Evolutionary conservation across 1,140 invertebrate species (phyloP).

Genomic region (Theocolax elegans): DNA sequence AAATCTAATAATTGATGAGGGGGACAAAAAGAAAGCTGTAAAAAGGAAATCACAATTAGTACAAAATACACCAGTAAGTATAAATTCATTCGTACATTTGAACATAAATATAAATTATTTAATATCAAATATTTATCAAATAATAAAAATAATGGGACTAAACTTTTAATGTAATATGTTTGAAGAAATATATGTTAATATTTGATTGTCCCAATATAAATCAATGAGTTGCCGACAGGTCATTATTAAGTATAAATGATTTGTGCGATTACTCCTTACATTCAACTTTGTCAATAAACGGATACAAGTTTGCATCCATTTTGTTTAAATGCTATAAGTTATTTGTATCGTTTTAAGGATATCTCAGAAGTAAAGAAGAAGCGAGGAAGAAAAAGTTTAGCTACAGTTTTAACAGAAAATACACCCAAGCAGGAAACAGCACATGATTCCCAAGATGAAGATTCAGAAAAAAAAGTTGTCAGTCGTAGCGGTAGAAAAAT

Average conservation of each 20-base stretch:
- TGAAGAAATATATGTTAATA: conserved; percentile 38
- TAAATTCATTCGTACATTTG: conserved; percentile 22
- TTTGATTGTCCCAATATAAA: conserved; percentile 52
- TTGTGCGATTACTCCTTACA: conserved; percentile 70
- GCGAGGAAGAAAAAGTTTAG: conserved; percentile 50
- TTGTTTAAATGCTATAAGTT: no score
- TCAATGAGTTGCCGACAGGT: conserved; percentile 64
- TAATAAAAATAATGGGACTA: no score
- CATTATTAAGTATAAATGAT: conserved; percentile 59
- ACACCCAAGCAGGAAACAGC: conserved; percentile 51
- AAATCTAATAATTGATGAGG: conserved; percentile 72
- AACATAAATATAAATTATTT: not conserved
- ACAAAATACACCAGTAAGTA: conserved; percentile 54
- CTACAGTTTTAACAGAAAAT: conserved; percentile 40
- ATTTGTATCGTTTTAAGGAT: conserved; percentile 50
- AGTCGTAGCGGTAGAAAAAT: conserved; percentile 82
- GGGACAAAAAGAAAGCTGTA: conserved; percentile 64
- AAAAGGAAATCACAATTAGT: conserved; percentile 57
- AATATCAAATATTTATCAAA: not conserved
- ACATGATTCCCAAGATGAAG: conserved; percentile 59
- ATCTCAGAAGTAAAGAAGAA: conserved; percentile 59
- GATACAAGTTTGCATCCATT: no score
- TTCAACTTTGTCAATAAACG: conserved; percentile 14
- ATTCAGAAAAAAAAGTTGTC: conserved; percentile 69
- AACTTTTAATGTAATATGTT: conserved; percentile 44